Evolutionary conservation across 2,888 invertebrate genomes (phyloP).

Genomic region (Alloscopus bannaensis): DNA sequence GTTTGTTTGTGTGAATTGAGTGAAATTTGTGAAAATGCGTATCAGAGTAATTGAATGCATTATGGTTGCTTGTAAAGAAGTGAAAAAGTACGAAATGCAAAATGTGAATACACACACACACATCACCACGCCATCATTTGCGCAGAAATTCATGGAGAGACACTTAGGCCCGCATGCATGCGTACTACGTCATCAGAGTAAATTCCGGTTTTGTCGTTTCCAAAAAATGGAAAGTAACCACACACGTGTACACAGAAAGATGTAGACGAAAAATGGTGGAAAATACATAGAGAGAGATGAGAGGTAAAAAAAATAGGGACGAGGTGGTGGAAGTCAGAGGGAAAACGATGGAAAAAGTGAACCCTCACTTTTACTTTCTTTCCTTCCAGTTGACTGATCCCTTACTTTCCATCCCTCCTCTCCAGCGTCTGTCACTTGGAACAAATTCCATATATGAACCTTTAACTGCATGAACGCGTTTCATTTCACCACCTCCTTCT

Average conservation of each 20-base stretch:
- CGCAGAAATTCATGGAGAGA: too few relatives aligned
- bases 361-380: slow-evolving; percentile 24
- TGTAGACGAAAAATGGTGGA: too few relatives aligned
- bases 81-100: background rate
- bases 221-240: too few relatives aligned
- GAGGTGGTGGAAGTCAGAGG: background rate
- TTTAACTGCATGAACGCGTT: background rate
- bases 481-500: background rate
- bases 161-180: too few relatives aligned
- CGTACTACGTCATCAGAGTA: too few relatives aligned
- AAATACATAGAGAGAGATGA: slow-evolving; percentile 1
- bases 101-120: too few relatives aligned
- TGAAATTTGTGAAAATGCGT: too few relatives aligned
- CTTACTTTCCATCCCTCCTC: slow-evolving; percentile 5
- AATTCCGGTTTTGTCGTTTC: too few relatives aligned
- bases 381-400: slow-evolving; percentile 35
- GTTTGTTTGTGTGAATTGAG: too few relatives aligned
- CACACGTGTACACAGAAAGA: too few relatives aligned
- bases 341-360: background rate
- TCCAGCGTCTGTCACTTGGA: background rate
- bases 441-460: background rate
- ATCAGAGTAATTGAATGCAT: too few relatives aligned
- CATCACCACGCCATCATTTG: too few relatives aligned
- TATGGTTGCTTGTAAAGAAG: background rate
- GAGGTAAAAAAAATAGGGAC: slow-evolving; percentile 3